Evolutionary conservation across 2,797 vertebrate genomes (phyloP).

Genomic region (Nannoperca obscura): DNA sequence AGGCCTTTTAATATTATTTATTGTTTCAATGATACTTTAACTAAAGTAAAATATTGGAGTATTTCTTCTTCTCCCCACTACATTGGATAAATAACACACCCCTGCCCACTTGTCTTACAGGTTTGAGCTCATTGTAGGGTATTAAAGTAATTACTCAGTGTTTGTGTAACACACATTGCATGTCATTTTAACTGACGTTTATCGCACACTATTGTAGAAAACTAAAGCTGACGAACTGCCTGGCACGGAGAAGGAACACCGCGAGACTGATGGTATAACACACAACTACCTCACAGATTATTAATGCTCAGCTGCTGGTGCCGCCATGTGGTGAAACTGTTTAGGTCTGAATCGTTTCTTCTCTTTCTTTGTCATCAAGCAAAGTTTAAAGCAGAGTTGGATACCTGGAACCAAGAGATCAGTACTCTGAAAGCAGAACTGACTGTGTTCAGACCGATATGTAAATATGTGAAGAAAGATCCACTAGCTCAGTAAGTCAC

Average conservation of each 20-base stretch:
- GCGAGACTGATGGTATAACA: slow-evolving; percentile 28
- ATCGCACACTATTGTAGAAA: slow-evolving; percentile 28
- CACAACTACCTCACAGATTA: not conserved
- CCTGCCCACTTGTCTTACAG: not conserved
- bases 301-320: slow-evolving; percentile 2
- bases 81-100: not conserved
- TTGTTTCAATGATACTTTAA: not conserved
- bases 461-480: slow-evolving; percentile 55
- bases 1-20: not conserved
- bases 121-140: not conserved
- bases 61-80: not conserved
- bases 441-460: slow-evolving; percentile 52
- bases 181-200: not conserved
- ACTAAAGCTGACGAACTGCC: not conserved
- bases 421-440: slow-evolving; percentile 32
- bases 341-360: not conserved
- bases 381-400: slow-evolving; percentile 34
- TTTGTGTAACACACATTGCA: not conserved
- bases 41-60: not conserved
- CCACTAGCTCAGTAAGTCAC: slow-evolving; percentile 24
- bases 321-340: slow-evolving; percentile 52
- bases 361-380: slow-evolving; percentile 50
- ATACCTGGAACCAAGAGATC: slow-evolving; percentile 49
- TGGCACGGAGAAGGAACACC: rapidly evolving
- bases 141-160: not conserved